phyloP scores from a whole-genome alignment of 2,888 invertebrate species.

The Eupithecia subfuscata region DNA sequence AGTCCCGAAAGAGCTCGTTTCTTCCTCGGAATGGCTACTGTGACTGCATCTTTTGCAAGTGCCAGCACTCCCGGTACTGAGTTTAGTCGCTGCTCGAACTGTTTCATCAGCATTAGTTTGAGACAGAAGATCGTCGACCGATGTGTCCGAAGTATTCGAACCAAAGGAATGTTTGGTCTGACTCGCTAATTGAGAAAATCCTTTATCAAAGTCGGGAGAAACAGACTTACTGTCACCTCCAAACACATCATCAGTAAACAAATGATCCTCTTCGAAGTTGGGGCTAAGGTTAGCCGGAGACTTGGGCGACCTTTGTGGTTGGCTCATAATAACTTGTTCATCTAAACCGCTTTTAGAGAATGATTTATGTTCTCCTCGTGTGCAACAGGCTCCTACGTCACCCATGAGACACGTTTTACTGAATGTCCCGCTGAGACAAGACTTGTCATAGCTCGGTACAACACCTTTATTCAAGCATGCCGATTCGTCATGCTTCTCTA shows the following conservation, averaged over 20 bases:
- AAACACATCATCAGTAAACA: conserved; percentile 85
- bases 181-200: conserved; percentile 69
- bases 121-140: conserved; percentile 85
- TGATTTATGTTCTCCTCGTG: conserved; percentile 71
- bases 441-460: conserved; percentile 77
- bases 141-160: conserved; percentile 86
- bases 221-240: conserved; percentile 85
- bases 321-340: conserved; percentile 84
- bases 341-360: conserved; percentile 72
- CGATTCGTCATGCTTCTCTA: conserved; percentile 72
- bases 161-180: conserved; percentile 79
- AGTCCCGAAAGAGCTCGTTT: conserved; percentile 90
- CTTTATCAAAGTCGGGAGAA: conserved; percentile 84
- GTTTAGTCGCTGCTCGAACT: conserved; percentile 77
- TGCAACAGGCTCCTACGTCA: conserved; percentile 77
- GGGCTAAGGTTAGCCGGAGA: conserved; percentile 85
- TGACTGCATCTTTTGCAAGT: conserved; percentile 86
- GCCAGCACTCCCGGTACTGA: conserved; percentile 78
- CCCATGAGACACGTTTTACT: conserved; percentile 78
- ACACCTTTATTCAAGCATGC: conserved; percentile 71
- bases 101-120: conserved; percentile 85
- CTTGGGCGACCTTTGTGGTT: conserved; percentile 85
- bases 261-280: conserved; percentile 84
- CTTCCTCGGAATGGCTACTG: conserved; percentile 89
- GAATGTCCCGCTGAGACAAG: conserved; percentile 77